These are phyloP conservation scores for Carassius carassius DNA, from an alignment of 2,113 vertebrate genomes.

Conservation along the genomic window DNA sequence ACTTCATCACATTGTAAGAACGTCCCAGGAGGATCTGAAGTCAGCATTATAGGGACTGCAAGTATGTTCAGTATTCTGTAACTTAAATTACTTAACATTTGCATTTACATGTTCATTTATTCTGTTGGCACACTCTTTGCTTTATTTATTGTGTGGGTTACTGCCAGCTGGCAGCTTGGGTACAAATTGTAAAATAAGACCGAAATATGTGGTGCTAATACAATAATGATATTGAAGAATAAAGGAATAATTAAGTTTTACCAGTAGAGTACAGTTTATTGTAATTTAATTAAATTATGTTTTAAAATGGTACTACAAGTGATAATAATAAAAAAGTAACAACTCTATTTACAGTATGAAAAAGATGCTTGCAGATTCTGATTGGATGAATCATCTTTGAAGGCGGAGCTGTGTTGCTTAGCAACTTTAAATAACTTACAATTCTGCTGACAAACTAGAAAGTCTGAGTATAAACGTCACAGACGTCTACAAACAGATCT, in stretches of 20 bases:
- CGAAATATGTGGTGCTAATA: background rate
- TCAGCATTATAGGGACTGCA: conserved; percentile 5
- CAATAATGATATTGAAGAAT: background rate
- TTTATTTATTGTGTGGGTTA: conserved; percentile 6
- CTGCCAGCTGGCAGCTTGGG: conserved; percentile 5
- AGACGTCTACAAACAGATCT: background rate
- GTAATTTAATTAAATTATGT: background rate
- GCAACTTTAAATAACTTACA: background rate
- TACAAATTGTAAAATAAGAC: background rate
- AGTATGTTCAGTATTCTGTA: background rate
- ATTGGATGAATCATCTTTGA: background rate
- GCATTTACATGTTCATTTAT: conserved; percentile 14
- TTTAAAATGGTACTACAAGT: background rate
- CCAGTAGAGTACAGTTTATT: background rate
- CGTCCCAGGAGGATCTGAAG: background rate
- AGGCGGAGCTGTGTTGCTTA: background rate
- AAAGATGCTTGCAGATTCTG: background rate
- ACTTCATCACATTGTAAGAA: background rate
- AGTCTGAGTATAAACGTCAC: background rate
- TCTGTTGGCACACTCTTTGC: conserved; percentile 12
- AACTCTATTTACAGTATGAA: background rate
- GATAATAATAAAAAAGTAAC: background rate
- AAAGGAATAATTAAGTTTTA: background rate
- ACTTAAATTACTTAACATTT: conserved; percentile 1
- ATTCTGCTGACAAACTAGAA: background rate